Base-by-base conservation (phyloP, 2,888 invertebrate genomes). In the Caenorhabditis sulstoni region DNA sequence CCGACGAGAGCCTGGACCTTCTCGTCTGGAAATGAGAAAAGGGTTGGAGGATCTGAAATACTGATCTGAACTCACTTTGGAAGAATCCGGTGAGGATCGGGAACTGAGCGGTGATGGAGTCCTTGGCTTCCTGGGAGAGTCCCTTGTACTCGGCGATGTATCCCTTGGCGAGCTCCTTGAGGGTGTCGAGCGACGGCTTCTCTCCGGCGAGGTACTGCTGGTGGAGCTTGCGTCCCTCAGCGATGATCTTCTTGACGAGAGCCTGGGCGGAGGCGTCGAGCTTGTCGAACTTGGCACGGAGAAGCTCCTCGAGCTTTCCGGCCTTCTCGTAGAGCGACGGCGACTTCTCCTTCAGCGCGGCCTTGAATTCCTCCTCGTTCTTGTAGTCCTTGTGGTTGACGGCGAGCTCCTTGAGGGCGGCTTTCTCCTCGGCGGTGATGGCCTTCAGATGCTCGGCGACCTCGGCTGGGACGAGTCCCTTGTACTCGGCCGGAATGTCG, bases 371-470 rank as follows among this genome's bases (percentile, higher is more conserved):
- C 37, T 85, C 81, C 71, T 84, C 84, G 71, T 66, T 80, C 76
- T 79, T 83, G 84, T 79, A 85, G 23, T 75, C 66, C 77, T 81
- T 80, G 82, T 84, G 71, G 75, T 79, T 65, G 53, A 68, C 53
- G 70, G 88, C 89, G 62, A 89, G 62, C 52, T 86, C 87, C 87
- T 89, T 88, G 49, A 89, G 79, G 52, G 83, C 82, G 22, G 67
- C 74, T 77, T 86, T 89, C 82, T 88, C 88, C 22, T 88, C 88
- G 3, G 82, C 70, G 61, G 89, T 88, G 79, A 89, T 81, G 18
- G 73, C 71, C 80, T 86, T 84, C 80, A 89, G 86, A 80, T 88
- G 88, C 53, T 86, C 82, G 71, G 82, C 85, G 52, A 88, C 88
- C 73, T 89, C 89, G n/a, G 79, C 76, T 18, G 88, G 88, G 73